These are phyloP conservation scores for Melanostoma mellinum DNA, from an alignment of 2,888 invertebrate genomes.

Conservation along the genomic window DNA sequence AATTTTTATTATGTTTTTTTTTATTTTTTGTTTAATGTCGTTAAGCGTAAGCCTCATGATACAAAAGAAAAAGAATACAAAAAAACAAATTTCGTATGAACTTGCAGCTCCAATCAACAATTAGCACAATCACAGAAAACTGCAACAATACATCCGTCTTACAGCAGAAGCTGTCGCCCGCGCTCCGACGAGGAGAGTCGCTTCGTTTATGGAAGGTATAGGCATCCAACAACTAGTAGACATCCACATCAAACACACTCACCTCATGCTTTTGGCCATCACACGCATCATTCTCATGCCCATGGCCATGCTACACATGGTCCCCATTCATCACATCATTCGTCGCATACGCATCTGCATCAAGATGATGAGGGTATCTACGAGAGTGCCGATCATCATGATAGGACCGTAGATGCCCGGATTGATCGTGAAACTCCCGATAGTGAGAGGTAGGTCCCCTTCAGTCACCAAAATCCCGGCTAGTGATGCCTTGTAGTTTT, in stretches of 20 bases:
- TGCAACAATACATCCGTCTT: conserved; percentile 83
- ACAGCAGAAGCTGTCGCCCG: conserved; percentile 84
- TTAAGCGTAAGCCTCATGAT: conserved; percentile 29
- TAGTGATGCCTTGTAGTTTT: conserved; percentile 37
- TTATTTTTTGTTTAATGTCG: neutral
- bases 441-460: conserved; percentile 90
- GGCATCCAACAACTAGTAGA: conserved; percentile 82
- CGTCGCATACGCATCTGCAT: conserved; percentile 84
- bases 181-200: conserved; percentile 88
- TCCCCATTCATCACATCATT: conserved; percentile 83
- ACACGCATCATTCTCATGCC: conserved; percentile 82
- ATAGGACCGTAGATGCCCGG: conserved; percentile 87
- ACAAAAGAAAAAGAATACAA: no score
- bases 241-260: conserved; percentile 84
- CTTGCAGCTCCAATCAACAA: conserved; percentile 82
- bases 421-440: conserved; percentile 91
- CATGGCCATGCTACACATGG: conserved; percentile 82
- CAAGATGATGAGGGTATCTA: conserved; percentile 93
- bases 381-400: conserved; percentile 91
- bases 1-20: conserved; percentile 25
- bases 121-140: conserved; percentile 83
- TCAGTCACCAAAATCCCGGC: conserved; percentile 68
- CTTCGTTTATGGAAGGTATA: conserved; percentile 88
- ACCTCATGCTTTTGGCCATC: conserved; percentile 83
- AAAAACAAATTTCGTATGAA: conserved; percentile 57